Evolutionary conservation across 30 jellyfish, hydroid and myxozoan genomes (phyloP), one percentile per base, ranked within the genome.

Genomic region (Pelagia noctiluca): DNA sequence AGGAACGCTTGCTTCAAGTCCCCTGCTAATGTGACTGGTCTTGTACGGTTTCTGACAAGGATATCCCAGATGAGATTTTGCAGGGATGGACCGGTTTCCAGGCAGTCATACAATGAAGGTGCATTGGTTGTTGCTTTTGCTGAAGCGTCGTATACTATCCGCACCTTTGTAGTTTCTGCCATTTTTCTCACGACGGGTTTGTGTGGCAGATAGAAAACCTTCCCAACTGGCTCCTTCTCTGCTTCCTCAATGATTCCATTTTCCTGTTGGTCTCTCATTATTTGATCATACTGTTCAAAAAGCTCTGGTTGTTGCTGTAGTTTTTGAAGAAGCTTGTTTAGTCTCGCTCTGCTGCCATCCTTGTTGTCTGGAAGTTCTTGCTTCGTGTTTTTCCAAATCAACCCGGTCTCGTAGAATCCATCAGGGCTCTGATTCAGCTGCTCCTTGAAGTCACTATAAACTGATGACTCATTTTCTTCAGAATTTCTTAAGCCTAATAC

Each of bases 1-100:
- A 82, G 78, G 68, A 82, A 82, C 7, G 86, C 92, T 82, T 82
- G 84, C 92, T 82, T 82, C 30, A 82, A 2, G 26, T 82, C 92
- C 57, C 92, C 87, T 13, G 94, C 78, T 50, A 91, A 57, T 5
- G 83, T 62, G 13, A 32, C 90, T 63, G 83, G 75, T 33, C 77
- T 67, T 36, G 67, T 33, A 1, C 86, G 68, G 48, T 69, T 66
- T 65, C 92, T 66, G 53, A 69, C 70, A 19, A 65, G 78, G 19
- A 82, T 74, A 69, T 37, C 49, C 84, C 84, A 82, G 25, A 82
- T 1, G n/a, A 48, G 30, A 37, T 48, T 65, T 42, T 82, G 92
- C 46, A 82, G 92, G 32, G 92, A 83, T 35, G 77, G 92, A 12
- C 86, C 76, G 12, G 92, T 24, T 35, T 82, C 92, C 36, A 82